Evolutionary conservation across 1,140 invertebrate species (phyloP).

Genomic region (Homalodisca vitripennis): DNA sequence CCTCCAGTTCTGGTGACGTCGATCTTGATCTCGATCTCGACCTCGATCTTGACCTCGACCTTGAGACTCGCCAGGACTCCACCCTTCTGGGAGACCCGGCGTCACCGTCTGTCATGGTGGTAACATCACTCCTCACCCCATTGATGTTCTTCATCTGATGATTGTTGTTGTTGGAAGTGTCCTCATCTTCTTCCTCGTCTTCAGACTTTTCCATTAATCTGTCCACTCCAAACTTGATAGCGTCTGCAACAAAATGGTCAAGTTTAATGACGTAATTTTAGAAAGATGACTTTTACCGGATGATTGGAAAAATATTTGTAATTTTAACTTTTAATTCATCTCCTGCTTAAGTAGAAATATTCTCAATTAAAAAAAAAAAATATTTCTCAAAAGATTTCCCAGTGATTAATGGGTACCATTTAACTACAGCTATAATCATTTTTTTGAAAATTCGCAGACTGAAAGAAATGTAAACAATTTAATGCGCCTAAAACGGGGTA

Average conservation of each 20-base stretch:
- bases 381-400: too few relatives aligned
- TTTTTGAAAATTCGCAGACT: too few relatives aligned
- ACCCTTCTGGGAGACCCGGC: constrained; percentile 40
- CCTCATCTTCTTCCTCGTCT: constrained; percentile 38
- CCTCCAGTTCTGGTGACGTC: constrained; percentile 66
- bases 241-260: constrained; percentile 55
- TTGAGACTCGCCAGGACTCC: constrained; percentile 41
- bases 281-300: neutral
- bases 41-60: constrained; percentile 43
- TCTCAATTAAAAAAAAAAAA: too few relatives aligned
- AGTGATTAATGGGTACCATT: too few relatives aligned
- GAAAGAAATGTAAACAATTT: too few relatives aligned
- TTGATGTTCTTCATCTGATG: constrained; percentile 34
- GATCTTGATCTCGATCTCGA: constrained; percentile 51
- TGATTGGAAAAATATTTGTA: too few relatives aligned
- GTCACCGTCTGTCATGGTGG: constrained; percentile 53
- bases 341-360: too few relatives aligned
- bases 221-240: constrained; percentile 71
- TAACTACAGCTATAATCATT: too few relatives aligned
- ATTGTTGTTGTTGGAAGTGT: constrained; percentile 28
- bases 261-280: neutral
- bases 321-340: too few relatives aligned
- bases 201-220: constrained; percentile 54
- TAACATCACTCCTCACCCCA: constrained; percentile 54
- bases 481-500: too few relatives aligned